A percentile compares a stretch with the other conserved stretches of the same genome.
Conservation (phyloP, 2,113 vertebrate genomes). For the Spheniscus mendiculus region DNA sequence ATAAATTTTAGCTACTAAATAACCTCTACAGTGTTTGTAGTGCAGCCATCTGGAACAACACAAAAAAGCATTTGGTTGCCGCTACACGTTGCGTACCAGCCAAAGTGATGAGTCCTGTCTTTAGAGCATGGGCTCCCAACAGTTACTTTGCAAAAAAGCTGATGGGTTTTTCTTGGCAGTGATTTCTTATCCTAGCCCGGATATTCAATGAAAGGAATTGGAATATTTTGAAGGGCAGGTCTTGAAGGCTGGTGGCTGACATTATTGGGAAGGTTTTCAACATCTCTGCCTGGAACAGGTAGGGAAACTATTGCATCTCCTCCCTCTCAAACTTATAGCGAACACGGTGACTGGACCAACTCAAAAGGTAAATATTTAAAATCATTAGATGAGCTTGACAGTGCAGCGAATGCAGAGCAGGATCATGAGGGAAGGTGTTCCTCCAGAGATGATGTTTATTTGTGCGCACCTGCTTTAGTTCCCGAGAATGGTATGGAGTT, state of each 20-base stretch:
- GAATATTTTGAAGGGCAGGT: not conserved
- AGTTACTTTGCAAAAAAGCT: not conserved
- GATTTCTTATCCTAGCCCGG: not conserved
- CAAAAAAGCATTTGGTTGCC: not conserved
- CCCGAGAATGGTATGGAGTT: not conserved
- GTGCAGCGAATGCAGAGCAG: fast-evolving
- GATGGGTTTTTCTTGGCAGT: not conserved
- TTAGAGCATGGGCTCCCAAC: not conserved
- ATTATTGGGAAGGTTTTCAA: not conserved
- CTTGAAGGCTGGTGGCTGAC: not conserved
- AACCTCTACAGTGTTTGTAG: not conserved
- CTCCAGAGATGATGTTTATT: fast-evolving
- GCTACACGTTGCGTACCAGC: not conserved
- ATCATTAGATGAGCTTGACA: not conserved
- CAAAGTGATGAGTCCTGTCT: not conserved
- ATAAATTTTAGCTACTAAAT: not conserved
- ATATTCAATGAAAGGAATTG: not conserved
- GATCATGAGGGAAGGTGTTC: fast-evolving
- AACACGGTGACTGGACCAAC: not conserved
- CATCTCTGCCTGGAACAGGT: not conserved
- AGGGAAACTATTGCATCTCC: not conserved
- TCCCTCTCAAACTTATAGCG: not conserved
- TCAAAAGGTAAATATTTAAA: not conserved
- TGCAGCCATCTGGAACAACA: not conserved
- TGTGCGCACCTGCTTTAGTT: not conserved